Evolutionary conservation across 2,888 invertebrate species (phyloP).

Genomic region (Dryomyza anilis): DNA sequence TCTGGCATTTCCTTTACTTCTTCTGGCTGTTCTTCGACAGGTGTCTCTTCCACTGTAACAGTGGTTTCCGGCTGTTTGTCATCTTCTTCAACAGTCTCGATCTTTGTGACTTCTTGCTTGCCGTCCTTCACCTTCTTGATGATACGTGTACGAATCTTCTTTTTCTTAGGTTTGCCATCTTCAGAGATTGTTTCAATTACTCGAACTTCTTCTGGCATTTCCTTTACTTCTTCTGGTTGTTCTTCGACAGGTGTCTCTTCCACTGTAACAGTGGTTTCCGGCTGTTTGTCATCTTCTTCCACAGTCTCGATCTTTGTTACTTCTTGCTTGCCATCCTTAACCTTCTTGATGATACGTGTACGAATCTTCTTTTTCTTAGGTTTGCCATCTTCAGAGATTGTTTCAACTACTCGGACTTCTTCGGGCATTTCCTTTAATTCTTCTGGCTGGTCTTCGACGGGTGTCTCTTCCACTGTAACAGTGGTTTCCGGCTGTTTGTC

Average conservation of each 20-base stretch:
- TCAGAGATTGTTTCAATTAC: conserved; percentile 15
- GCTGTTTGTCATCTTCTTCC: conserved; percentile 21
- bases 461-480: background rate
- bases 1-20: conserved; percentile 16
- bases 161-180: conserved; percentile 20
- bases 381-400: background rate
- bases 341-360: background rate
- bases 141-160: conserved; percentile 18
- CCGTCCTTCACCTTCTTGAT: conserved; percentile 22
- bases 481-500: background rate
- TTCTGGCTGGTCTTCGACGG: background rate
- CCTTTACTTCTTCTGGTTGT: conserved; percentile 5
- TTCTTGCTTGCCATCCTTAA: conserved; percentile 21
- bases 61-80: conserved; percentile 14
- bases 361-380: conserved; percentile 1
- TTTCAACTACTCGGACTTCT: background rate
- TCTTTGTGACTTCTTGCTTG: conserved; percentile 24
- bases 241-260: conserved; percentile 18
- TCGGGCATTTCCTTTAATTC: background rate
- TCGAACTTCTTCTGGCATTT: conserved; percentile 16
- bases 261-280: conserved; percentile 20
- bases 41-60: conserved; percentile 18
- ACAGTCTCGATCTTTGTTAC: conserved; percentile 22
- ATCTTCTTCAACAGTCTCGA: conserved; percentile 24
- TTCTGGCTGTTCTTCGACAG: conserved; percentile 16